These are phyloP conservation scores for Gallinago nigripennis DNA, from an alignment of 2,797 vertebrate species.

Conservation along the genomic window DNA sequence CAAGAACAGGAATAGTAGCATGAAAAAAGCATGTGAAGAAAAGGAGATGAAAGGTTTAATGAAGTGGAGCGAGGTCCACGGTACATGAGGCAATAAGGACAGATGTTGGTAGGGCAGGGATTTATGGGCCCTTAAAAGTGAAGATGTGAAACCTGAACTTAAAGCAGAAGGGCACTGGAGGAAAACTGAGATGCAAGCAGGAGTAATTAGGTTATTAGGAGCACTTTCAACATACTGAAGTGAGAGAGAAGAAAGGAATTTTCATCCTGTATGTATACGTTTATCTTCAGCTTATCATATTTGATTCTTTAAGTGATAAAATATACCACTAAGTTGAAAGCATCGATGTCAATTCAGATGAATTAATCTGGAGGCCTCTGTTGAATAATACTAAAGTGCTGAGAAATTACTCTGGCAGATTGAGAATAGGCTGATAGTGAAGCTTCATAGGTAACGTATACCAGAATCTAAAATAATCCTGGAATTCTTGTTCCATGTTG, in stretches of 20 bases:
- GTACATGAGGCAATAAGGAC: background rate
- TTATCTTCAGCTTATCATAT: background rate
- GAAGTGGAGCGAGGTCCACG: background rate
- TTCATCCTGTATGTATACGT: background rate
- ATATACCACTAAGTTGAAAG: background rate
- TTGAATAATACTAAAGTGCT: background rate
- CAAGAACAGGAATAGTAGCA: background rate
- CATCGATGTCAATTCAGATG: fast-evolving
- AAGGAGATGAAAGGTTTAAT: background rate
- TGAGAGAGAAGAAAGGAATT: background rate
- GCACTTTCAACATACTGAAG: background rate
- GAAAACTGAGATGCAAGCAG: background rate
- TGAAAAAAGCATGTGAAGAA: background rate
- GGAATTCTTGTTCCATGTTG: background rate
- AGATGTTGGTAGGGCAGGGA: background rate
- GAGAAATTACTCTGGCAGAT: background rate
- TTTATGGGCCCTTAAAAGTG: background rate
- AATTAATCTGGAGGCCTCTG: background rate
- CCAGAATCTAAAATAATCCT: background rate
- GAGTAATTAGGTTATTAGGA: background rate
- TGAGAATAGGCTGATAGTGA: background rate
- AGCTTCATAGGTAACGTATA: background rate
- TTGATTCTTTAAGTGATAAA: background rate
- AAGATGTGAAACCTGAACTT: background rate
- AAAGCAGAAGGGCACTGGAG: background rate